These are phyloP conservation scores for Vicugna pacos DNA, from an alignment of 2,113 vertebrate species.

Conservation along the genomic window DNA sequence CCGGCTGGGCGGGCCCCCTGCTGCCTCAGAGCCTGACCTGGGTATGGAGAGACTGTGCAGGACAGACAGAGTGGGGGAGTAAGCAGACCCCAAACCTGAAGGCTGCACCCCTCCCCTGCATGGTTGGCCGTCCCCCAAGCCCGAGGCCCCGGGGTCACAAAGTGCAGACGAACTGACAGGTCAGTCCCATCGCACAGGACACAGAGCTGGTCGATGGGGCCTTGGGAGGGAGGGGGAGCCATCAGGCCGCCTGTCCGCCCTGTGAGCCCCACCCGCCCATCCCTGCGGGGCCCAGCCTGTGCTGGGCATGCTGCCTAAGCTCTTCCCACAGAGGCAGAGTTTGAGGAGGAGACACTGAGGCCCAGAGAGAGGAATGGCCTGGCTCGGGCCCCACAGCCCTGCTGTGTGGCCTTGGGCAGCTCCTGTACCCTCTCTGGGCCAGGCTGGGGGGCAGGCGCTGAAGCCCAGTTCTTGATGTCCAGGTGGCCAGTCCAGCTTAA, in stretches of 20 bases:
- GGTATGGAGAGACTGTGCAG: not conserved
- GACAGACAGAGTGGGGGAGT: rapidly evolving
- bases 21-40: not conserved
- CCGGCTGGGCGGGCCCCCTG: rapidly evolving
- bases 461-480: not conserved
- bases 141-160: not conserved
- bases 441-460: not conserved
- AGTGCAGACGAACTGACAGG: constrained; percentile 89
- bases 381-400: rapidly evolving
- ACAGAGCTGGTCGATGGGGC: constrained; percentile 97
- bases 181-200: constrained; percentile 96
- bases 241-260: not conserved
- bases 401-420: rapidly evolving
- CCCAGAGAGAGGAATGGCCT: too few species aligned
- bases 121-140: too few species aligned
- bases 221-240: constrained; percentile 83
- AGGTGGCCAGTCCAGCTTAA: too few species aligned
- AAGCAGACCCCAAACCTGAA: rapidly evolving
- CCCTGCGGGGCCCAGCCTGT: rapidly evolving
- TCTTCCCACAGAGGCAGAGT: rapidly evolving
- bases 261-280: rapidly evolving
- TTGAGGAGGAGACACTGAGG: rapidly evolving
- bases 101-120: rapidly evolving
- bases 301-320: rapidly evolving
- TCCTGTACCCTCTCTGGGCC: too few species aligned